phyloP scores from a whole-genome alignment of 2,888 invertebrate species.

The Bibio marci region DNA sequence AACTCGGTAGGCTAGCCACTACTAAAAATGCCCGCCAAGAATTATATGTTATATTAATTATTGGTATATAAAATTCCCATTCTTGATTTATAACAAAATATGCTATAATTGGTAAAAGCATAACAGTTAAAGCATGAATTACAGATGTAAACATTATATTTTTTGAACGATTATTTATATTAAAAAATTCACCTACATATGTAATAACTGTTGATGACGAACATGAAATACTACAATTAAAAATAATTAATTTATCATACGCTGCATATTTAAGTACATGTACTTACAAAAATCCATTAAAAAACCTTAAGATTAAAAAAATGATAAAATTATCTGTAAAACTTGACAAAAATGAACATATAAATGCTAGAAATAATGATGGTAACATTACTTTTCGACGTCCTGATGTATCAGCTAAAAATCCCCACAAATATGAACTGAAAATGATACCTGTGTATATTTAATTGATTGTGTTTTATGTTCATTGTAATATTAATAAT shows the following conservation, averaged over 20 bases:
- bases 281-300: slow-evolving; percentile 35
- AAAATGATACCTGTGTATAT: slow-evolving; percentile 25
- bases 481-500: no score
- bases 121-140: slow-evolving; percentile 11
- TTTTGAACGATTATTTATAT: slow-evolving; percentile 28
- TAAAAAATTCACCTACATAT: slow-evolving; percentile 35
- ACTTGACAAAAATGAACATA: slow-evolving; percentile 31
- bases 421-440: slow-evolving; percentile 38
- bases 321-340: slow-evolving; percentile 31
- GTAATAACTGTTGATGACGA: slow-evolving; percentile 33
- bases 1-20: slow-evolving; percentile 10
- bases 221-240: slow-evolving; percentile 28
- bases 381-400: slow-evolving; percentile 30
- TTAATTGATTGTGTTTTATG: no score
- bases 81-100: slow-evolving; percentile 11
- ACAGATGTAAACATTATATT: slow-evolving; percentile 23
- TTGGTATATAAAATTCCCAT: slow-evolving; percentile 7
- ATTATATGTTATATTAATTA: slow-evolving; percentile 7
- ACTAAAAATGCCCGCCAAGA: slow-evolving; percentile 13
- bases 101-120: slow-evolving; percentile 10
- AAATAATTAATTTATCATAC: no score
- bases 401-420: slow-evolving; percentile 35
- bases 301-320: slow-evolving; percentile 31
- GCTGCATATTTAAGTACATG: no score
- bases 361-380: slow-evolving; percentile 29